Conservation (phyloP, 2,888 invertebrate species). For the Drosophila ezoana region DNA sequence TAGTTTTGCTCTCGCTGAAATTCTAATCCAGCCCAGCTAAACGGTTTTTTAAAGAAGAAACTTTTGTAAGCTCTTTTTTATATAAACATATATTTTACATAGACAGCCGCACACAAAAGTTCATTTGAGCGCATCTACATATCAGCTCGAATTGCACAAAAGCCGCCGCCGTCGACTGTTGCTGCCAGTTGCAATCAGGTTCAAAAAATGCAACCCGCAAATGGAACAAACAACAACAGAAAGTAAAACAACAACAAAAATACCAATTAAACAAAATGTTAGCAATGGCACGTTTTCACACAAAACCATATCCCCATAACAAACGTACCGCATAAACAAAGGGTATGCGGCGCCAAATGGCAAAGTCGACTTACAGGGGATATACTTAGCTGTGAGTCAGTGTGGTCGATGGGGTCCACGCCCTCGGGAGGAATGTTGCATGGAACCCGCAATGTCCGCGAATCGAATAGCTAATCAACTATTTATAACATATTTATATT, state of each 20-base stretch:
- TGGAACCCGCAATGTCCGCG: slow-evolving; percentile 10
- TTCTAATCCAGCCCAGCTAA: too few species aligned
- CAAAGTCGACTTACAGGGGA: slow-evolving; percentile 19
- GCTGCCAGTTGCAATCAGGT: slow-evolving; percentile 60
- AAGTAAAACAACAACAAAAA: slow-evolving; percentile 25
- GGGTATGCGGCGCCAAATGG: background rate
- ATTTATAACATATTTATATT: slow-evolving; percentile 52
- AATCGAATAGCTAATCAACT: slow-evolving; percentile 38
- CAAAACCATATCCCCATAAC: slow-evolving; percentile 40
- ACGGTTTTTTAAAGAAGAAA: too few species aligned
- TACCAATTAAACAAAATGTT: slow-evolving; percentile 59
- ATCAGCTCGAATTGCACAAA: slow-evolving; percentile 64
- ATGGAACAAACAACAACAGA: slow-evolving; percentile 22
- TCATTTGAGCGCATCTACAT: slow-evolving; percentile 34
- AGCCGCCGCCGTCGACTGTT: slow-evolving; percentile 37
- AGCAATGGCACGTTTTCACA: slow-evolving; percentile 57
- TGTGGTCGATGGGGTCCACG: background rate
- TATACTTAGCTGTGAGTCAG: slow-evolving; percentile 24
- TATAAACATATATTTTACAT: too few species aligned
- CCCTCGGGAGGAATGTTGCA: background rate
- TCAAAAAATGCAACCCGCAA: slow-evolving; percentile 42
- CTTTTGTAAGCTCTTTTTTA: too few species aligned
- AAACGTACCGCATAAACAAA: slow-evolving; percentile 38
- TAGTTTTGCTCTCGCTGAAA: too few species aligned
- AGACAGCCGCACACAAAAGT: too few species aligned